Percentiles rank a stretch among this genome's conserved stretches.
These are phyloP conservation scores for Eueides isabella DNA, from an alignment of 1,140 invertebrate species.

Conservation along the genomic window DNA sequence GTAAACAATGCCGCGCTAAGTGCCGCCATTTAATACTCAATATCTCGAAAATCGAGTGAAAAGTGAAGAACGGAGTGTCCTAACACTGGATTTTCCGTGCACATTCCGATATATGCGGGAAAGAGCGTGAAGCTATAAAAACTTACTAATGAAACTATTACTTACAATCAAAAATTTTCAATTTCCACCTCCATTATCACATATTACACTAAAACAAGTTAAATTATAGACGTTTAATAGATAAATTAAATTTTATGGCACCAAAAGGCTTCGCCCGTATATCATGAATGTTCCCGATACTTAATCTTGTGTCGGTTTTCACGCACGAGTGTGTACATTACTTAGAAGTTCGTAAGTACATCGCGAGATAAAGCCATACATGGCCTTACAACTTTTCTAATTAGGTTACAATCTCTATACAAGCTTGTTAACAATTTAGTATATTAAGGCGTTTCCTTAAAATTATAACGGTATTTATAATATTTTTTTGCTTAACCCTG, in stretches of 20 bases:
- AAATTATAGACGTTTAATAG: not conserved
- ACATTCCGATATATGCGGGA: too few species aligned
- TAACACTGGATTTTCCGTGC: too few species aligned
- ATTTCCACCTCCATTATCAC: not conserved
- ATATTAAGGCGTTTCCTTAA: not conserved
- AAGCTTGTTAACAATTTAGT: not conserved
- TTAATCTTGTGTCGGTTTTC: constrained; percentile 19
- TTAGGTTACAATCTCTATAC: constrained; percentile 26
- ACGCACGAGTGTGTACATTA: constrained; percentile 15
- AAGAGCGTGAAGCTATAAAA: too few species aligned
- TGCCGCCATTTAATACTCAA: too few species aligned
- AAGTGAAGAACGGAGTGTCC: too few species aligned
- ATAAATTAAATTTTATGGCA: constrained; percentile 1
- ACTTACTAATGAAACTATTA: too few species aligned
- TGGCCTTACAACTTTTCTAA: constrained; percentile 29
- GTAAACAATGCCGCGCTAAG: too few species aligned
- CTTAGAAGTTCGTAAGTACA: constrained; percentile 14
- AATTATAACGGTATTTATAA: not conserved
- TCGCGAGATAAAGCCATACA: constrained; percentile 31
- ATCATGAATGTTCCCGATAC: constrained; percentile 15
- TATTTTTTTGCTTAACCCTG: not conserved
- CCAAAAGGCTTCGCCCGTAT: not conserved
- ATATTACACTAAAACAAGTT: constrained; percentile 5
- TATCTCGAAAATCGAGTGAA: too few species aligned
- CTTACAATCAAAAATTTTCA: too few species aligned